Base-by-base conservation (phyloP, 2,113 vertebrate genomes). In the Symphodus melops region DNA sequence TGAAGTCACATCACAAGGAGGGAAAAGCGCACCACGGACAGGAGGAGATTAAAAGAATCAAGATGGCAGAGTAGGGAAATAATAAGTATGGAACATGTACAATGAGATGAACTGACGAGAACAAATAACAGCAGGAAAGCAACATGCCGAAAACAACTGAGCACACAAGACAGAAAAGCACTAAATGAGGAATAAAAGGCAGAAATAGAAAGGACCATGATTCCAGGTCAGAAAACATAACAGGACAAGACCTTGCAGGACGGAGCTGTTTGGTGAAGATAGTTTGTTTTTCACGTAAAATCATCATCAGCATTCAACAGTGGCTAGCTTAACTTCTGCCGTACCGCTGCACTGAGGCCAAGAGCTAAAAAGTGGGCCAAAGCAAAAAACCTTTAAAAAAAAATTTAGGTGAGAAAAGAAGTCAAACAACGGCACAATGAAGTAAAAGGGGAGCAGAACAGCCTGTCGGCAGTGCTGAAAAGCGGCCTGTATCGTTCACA, bases 401-500 rank as follows among this genome's bases (percentile, higher is more conserved):
- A 17, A 14, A 49, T 21, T 3, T 42, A 63, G 57, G 79, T 77
- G 83, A 79, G 66, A 83, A 71, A 72, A 85, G 64, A 82, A 91
- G 86, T 87, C 79, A 83, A 84, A 89, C 70, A 33, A 65, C 25
- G 25, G 72, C 79, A 51, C 86, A 76, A 60, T 51, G 54, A 83
- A 69, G 76, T 54, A 13, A 79, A 33, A 72, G 21, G 63, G 81
- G 81, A 84, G 82, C 76, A 61, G 84, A 85, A 69, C 85, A 86
- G 86, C 86, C 84, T 77, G 88, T 82, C 78, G 79, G 75, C 66
- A 37, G 81, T 66, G 78, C 86, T 92, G 81, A 90, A 91, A 89
- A 72, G 89, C 82, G 66, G 75, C 48, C 80, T 84, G 86, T 89
- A 94, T 92, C 91, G 67, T 81, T 92, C 91, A 92, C 91, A 89